A percentile compares a stretch with the other conserved stretches of the same genome.
These are phyloP conservation scores for Procambarus virginalis DNA, from an alignment of 1,140 invertebrate genomes.

Conservation along the genomic window DNA sequence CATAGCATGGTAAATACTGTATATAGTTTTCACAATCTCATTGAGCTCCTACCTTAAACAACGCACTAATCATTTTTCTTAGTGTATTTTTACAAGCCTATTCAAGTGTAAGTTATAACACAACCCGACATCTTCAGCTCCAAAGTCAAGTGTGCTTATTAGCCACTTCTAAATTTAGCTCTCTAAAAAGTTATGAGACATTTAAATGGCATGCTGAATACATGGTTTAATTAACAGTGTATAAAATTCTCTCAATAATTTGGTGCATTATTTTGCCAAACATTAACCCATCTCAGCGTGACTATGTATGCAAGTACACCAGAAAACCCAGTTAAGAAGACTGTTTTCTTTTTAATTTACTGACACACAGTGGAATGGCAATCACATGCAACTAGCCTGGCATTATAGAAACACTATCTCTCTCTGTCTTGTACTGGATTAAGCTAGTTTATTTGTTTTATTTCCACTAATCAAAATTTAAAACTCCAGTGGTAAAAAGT, in stretches of 20 bases:
- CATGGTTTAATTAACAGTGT: background rate
- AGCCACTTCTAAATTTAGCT: constrained; percentile 2
- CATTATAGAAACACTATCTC: no score
- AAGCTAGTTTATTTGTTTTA: no score
- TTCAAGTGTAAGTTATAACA: no score
- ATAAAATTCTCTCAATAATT: background rate
- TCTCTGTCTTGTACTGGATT: no score
- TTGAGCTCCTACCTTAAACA: no score
- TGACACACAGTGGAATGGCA: no score
- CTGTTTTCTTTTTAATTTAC: background rate
- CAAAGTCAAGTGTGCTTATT: background rate
- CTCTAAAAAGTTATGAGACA: background rate
- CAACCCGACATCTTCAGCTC: no score
- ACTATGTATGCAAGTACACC: constrained; percentile 14
- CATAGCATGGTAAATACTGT: background rate
- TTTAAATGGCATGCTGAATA: constrained; percentile 6
- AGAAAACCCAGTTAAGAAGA: background rate
- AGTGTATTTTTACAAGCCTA: no score
- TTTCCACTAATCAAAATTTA: no score
- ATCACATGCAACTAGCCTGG: no score
- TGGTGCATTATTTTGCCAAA: background rate
- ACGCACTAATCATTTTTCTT: no score
- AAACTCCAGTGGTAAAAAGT: background rate
- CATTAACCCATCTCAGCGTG: background rate
- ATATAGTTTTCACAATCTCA: no score